Evolutionary conservation across 2,797 vertebrate species (phyloP), one percentile per base, ranked within the genome.

Genomic region (Sebastes hopkinsi): DNA sequence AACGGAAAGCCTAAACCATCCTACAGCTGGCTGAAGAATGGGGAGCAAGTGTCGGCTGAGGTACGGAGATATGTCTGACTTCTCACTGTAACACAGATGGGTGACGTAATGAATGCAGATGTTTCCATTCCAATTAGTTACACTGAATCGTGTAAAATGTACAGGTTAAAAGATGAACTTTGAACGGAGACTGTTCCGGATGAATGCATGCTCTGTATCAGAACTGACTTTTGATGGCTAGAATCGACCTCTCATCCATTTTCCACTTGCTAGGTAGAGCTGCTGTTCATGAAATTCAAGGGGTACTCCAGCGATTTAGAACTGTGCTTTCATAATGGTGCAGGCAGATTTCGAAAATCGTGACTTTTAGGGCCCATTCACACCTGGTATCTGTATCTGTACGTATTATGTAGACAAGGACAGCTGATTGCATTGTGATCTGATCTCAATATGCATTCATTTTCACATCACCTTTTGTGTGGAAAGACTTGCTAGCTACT

Each of bases 1-100:
- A 97, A 89, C 68, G 98, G 98, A 18, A 99, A 98, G 62, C 97
- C 98, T 3, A 98, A 98, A 83, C 97, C 98, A 0, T 98, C 98
- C 0, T 98, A 97, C 85, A 96, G 96, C 87, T 99, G 98, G 98
- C 79, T 98, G 92, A 98, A 96, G 93, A 97, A 98, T 12, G 97
- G 97, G 69, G 96, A 97, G 22, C 94, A 94, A 7, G 75, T 99
- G 32, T 59, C 83, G 20, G 27, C 94, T 14, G 97, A 98, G 98
- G 98, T 99, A 96, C 82, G 83, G 72, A 50, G 18, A 59, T 38
- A 6, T 70, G 12, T 60, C 55, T 9, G 3, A 22, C 42, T 67
- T 32, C 9, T 52, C n/a, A 22, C 1, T 55, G 7, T 20, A 13
- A 8, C 6, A n/a, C 25, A 29, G 20, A 36, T 2, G 3, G 8